Evolutionary conservation across 2,797 vertebrate species (phyloP).

Genomic region (Rhynchotus rufescens): DNA sequence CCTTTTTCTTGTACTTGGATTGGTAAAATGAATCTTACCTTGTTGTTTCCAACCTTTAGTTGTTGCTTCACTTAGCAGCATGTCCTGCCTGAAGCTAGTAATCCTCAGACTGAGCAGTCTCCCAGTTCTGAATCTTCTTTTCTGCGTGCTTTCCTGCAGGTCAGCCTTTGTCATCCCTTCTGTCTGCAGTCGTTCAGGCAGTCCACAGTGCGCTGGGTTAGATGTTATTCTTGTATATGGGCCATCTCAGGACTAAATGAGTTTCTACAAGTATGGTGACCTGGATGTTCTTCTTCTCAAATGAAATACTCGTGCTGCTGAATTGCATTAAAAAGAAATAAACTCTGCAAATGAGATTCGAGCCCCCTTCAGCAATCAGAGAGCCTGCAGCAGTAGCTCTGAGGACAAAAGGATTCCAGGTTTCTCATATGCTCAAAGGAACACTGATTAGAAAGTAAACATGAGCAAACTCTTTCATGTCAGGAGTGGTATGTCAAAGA

Average conservation of each 20-base stretch:
- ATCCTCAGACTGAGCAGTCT: background rate
- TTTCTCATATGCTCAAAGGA: background rate
- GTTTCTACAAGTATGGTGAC: background rate
- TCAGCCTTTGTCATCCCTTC: background rate
- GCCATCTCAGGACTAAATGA: background rate
- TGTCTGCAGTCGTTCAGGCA: background rate
- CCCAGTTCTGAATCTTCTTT: background rate
- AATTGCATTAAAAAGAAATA: background rate
- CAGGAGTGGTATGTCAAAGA: background rate
- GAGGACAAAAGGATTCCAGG: background rate
- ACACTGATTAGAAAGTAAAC: background rate
- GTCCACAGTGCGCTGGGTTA: background rate
- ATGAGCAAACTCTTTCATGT: background rate
- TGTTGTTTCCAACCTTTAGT: slow-evolving; percentile 30
- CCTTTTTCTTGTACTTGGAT: background rate
- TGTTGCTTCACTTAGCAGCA: background rate
- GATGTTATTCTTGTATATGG: background rate
- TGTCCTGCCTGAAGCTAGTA: background rate
- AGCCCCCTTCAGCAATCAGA: rapidly evolving
- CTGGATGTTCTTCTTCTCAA: background rate
- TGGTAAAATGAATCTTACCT: slow-evolving; percentile 1
- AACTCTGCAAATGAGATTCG: background rate
- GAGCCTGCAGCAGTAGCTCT: background rate
- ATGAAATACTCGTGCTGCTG: background rate
- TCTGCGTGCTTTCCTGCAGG: background rate